Percentiles rank a stretch among this genome's conserved stretches.
Conservation (phyloP, 2,888 invertebrate species). For the Eledona agricola region DNA sequence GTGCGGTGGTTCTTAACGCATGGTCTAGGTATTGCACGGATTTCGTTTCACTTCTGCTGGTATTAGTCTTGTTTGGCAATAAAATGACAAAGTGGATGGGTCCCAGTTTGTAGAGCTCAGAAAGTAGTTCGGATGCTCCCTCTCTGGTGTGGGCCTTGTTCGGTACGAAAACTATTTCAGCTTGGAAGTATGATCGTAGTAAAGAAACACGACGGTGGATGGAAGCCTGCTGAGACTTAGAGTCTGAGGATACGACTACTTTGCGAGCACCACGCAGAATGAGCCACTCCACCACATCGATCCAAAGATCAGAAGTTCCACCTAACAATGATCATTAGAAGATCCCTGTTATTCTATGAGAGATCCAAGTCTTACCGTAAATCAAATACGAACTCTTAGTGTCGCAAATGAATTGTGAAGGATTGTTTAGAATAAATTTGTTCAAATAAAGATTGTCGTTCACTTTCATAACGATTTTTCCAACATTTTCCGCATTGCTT, state of each 20-base stretch:
- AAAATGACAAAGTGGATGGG: conserved; percentile 56
- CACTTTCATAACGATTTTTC: conserved; percentile 56
- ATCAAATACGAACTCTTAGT: conserved; percentile 55
- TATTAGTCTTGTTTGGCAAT: conserved; percentile 49
- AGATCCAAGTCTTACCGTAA: conserved; percentile 50
- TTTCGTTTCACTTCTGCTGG: conserved; percentile 52
- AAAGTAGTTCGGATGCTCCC: conserved; percentile 48
- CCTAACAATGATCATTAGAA: conserved; percentile 43
- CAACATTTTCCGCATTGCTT: conserved; percentile 51
- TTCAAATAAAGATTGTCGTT: conserved; percentile 52
- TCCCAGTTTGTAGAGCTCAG: conserved; percentile 51
- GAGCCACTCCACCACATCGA: conserved; percentile 80
- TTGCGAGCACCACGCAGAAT: conserved; percentile 82
- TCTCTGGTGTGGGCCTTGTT: conserved; percentile 54
- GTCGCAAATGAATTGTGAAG: conserved; percentile 57
- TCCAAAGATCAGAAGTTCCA: conserved; percentile 56
- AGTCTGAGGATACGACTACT: conserved; percentile 81
- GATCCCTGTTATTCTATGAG: conserved; percentile 1
- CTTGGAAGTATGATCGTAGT: conserved; percentile 53
- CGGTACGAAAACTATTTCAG: conserved; percentile 53
- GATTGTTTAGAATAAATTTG: conserved; percentile 55
- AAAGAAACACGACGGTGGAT: conserved; percentile 55
- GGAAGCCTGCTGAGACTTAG: conserved; percentile 78
- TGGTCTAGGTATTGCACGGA: conserved; percentile 56
- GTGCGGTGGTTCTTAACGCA: conserved; percentile 55